Evolutionary conservation across 2,113 vertebrate genomes (phyloP).

Genomic region (Mirounga angustirostris): DNA sequence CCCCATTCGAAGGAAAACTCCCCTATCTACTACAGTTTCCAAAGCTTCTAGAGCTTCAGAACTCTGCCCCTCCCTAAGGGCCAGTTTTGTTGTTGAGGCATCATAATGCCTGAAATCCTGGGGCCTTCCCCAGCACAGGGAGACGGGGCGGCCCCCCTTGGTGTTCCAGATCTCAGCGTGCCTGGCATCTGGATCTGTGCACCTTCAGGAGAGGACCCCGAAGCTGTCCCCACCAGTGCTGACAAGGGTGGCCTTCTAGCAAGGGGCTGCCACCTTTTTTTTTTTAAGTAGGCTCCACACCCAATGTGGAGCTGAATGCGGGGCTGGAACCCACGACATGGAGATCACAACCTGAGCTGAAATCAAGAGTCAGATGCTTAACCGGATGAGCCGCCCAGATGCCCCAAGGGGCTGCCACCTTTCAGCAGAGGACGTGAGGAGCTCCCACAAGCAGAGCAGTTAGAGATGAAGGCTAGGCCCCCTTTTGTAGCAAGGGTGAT

Average conservation of each 20-base stretch:
- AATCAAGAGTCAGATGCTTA: too few relatives aligned
- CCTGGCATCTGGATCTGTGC: neutral
- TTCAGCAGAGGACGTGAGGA: neutral
- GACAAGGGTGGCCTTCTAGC: neutral
- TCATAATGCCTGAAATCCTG: neutral
- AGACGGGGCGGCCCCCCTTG: neutral
- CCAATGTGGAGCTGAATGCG: too few relatives aligned
- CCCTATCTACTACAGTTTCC: accelerated
- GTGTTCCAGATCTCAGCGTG: neutral
- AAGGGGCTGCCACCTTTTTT: too few relatives aligned
- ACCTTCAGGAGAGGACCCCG: accelerated
- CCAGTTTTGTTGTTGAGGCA: accelerated
- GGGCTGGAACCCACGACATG: too few relatives aligned
- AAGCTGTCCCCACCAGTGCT: neutral
- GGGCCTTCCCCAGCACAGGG: neutral
- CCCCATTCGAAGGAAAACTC: neutral
- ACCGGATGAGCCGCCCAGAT: too few relatives aligned
- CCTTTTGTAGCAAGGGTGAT: neutral
- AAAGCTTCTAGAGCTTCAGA: neutral
- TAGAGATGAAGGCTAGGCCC: neutral
- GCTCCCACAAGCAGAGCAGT: neutral
- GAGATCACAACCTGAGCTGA: too few relatives aligned
- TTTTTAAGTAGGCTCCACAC: too few relatives aligned
- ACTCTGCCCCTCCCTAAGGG: conserved; percentile 15
- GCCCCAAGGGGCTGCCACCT: neutral